These are phyloP conservation scores for Percopsis transmontana DNA, from an alignment of 2,113 vertebrate genomes.

Conservation along the genomic window DNA sequence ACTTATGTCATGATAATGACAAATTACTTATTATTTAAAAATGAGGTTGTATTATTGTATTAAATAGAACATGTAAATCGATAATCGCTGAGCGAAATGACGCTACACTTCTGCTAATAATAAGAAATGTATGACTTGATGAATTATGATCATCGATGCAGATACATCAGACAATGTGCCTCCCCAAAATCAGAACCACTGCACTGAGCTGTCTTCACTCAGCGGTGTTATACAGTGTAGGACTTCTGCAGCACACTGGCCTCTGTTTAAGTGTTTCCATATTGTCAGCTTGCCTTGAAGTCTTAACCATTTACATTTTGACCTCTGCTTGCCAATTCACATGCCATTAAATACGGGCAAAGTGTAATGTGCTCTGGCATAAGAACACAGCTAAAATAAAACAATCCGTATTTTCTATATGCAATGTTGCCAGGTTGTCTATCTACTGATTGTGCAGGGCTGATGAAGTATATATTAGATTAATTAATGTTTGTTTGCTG, in stretches of 20 bases:
- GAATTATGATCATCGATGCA: constrained; percentile 21
- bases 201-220: constrained; percentile 22
- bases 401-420: constrained; percentile 25
- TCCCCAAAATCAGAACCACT: constrained; percentile 28
- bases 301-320: constrained; percentile 50
- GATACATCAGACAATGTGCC: constrained; percentile 45
- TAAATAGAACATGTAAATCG: too few species aligned
- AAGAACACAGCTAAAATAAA: constrained; percentile 43
- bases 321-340: constrained; percentile 52
- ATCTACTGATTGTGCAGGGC: constrained; percentile 9
- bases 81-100: too few species aligned
- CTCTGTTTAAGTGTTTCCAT: constrained; percentile 66
- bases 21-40: not conserved
- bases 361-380: constrained; percentile 57
- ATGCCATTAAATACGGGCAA: constrained; percentile 44
- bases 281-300: constrained; percentile 42
- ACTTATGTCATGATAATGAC: too few species aligned
- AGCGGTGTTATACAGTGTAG: constrained; percentile 12
- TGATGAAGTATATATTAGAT: not conserved
- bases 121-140: constrained; percentile 6
- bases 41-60: constrained; percentile 3
- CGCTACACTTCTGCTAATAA: too few species aligned
- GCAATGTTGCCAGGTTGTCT: constrained; percentile 29
- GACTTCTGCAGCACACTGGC: constrained; percentile 36
- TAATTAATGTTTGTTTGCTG: constrained; percentile 45